These are phyloP conservation scores for Erannis defoliaria DNA, from an alignment of 2,888 invertebrate species.

Conservation along the genomic window DNA sequence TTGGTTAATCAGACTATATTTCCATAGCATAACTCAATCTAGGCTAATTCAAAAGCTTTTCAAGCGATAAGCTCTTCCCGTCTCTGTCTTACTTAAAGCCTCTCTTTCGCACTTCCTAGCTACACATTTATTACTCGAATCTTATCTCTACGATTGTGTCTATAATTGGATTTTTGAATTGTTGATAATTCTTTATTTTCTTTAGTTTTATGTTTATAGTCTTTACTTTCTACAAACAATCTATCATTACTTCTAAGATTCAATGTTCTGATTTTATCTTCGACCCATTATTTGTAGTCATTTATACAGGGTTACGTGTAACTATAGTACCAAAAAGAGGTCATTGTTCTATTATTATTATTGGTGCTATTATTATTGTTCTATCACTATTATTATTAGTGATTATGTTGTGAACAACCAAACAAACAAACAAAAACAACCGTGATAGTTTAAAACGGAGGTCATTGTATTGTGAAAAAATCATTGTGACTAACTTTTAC, in stretches of 20 bases:
- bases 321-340: no score
- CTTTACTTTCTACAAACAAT: neutral
- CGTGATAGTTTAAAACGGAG: no score
- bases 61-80: conserved; percentile 20
- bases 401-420: no score
- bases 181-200: neutral
- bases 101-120: conserved; percentile 40
- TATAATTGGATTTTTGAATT: neutral
- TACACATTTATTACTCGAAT: conserved; percentile 4
- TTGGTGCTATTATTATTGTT: no score
- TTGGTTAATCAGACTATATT: no score
- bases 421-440: no score
- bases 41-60: conserved; percentile 14
- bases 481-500: no score
- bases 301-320: no score
- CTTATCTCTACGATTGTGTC: neutral
- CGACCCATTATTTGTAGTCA: neutral
- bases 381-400: no score
- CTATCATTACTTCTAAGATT: no score
- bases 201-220: neutral
- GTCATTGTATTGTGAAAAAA: no score
- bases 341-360: no score
- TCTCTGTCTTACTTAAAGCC: conserved; percentile 5
- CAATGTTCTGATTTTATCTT: neutral
- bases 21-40: conserved; percentile 15